Base-by-base conservation (phyloP, 2,797 vertebrate species). In the Gymnodraco acuticeps region DNA sequence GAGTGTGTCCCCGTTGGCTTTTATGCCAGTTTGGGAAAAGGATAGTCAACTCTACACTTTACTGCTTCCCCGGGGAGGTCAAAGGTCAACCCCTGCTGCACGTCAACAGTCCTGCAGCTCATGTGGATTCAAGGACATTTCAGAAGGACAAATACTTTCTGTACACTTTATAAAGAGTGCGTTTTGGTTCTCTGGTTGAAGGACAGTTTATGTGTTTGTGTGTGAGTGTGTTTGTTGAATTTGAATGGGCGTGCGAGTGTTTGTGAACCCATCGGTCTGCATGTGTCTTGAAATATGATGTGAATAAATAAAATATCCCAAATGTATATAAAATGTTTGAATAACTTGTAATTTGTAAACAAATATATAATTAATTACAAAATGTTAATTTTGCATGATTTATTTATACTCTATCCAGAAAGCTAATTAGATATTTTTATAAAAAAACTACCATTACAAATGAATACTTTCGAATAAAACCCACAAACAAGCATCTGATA, bases 251-350 rank as follows among this genome's bases (percentile, higher is more conserved):
- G 73, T 16, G 10, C 69, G 72, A 42, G 47, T 69, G 73, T 10
- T 56, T 75, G 83, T 23, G 59, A 11, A 13, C 42, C 60, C 15
- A 47, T 84, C 48, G 47, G 73, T 88, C 61, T 85, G 87, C 86
- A 88, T 90, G 83, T 84, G 60, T 90, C 73, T 80, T 68, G 61
- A 82, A 75, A 41, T 81, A 81, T 79, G 59, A 82, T 89, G 86
- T 90, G 88, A 87, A 87, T 74, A 67, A 91, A 89, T 91, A 87
- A 90, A 92, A 71, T 78, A 71, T 68, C 27, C 60, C 10, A 73
- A 46, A 72, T 90, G 88, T 90, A 83, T 90, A 87, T 71, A 72
- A 85, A 84, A 82, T 51, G 4, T 50, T 53, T 47, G 3, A 53
- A 59, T 58, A 0, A 2, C 15, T 70, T 67, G 42, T 75, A 27